Conservation (phyloP, 2,888 invertebrate species). For the Trichacis sp. region DNA sequence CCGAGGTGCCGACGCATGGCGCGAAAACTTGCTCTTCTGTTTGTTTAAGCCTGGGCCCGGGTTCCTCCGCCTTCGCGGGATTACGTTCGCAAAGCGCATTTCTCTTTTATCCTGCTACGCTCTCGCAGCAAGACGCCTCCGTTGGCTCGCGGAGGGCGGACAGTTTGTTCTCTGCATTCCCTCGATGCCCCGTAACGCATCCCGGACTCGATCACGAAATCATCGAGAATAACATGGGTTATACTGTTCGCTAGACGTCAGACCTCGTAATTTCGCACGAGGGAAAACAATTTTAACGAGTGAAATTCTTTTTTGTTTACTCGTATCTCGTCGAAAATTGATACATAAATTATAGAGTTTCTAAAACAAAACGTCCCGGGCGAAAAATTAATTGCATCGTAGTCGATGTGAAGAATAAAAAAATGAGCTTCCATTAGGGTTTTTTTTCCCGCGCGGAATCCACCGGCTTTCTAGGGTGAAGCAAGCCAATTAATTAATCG, state of each 20-base stretch:
- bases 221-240: background rate
- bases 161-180: slow-evolving; percentile 41
- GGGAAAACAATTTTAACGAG: slow-evolving; percentile 7
- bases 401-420: too few relatives aligned
- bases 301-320: background rate
- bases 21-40: slow-evolving; percentile 61
- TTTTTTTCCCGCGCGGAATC: background rate
- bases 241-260: background rate
- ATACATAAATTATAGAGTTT: background rate
- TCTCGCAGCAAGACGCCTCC: slow-evolving; percentile 10
- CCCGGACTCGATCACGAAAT: slow-evolving; percentile 7
- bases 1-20: slow-evolving; percentile 56
- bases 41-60: slow-evolving; percentile 52
- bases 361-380: background rate
- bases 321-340: background rate
- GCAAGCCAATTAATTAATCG: background rate
- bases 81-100: slow-evolving; percentile 42
- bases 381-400: background rate
- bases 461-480: background rate
- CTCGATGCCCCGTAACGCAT: background rate
- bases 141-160: slow-evolving; percentile 47
- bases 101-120: slow-evolving; percentile 27
- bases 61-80: slow-evolving; percentile 33
- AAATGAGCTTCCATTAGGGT: too few relatives aligned
- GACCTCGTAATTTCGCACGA: slow-evolving; percentile 1